Evolutionary conservation across 2,113 vertebrate genomes (phyloP).

Genomic region (Podarcis cretensis): DNA sequence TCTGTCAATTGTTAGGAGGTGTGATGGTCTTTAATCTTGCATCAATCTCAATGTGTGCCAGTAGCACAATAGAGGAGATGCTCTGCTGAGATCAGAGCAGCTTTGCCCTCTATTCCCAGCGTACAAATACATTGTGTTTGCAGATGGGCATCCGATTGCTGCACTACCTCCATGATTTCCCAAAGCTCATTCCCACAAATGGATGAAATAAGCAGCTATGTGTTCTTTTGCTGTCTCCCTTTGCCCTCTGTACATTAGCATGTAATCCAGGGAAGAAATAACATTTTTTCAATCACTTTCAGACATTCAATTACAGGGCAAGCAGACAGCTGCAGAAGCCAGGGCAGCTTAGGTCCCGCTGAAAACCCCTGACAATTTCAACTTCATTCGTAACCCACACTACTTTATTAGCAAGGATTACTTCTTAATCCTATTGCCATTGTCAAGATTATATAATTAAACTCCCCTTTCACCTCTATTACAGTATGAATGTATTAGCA

Average conservation of each 20-base stretch:
- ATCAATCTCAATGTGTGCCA: slow-evolving; percentile 99
- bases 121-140: slow-evolving; percentile 90
- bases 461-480: slow-evolving; percentile 86
- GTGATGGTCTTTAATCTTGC: slow-evolving; percentile 91
- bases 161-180: slow-evolving; percentile 89
- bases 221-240: slow-evolving; percentile 86
- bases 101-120: slow-evolving; percentile 85
- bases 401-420: slow-evolving; percentile 90
- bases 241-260: slow-evolving; percentile 89
- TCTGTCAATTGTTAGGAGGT: slow-evolving; percentile 85
- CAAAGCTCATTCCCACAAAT: slow-evolving; percentile 85
- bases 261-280: slow-evolving; percentile 91
- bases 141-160: slow-evolving; percentile 88
- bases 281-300: slow-evolving; percentile 89
- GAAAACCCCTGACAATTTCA: slow-evolving; percentile 84
- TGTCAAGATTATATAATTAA: slow-evolving; percentile 89
- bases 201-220: slow-evolving; percentile 89
- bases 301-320: slow-evolving; percentile 92
- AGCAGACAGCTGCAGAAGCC: slow-evolving; percentile 85
- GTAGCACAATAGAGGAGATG: slow-evolving; percentile 89
- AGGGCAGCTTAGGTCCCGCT: slow-evolving; percentile 75
- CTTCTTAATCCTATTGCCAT: slow-evolving; percentile 91
- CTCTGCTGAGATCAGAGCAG: slow-evolving; percentile 86
- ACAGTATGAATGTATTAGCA: slow-evolving; percentile 79
- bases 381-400: slow-evolving; percentile 82